Conservation (phyloP, 2,888 invertebrate genomes). For the Gari tellinella region DNA sequence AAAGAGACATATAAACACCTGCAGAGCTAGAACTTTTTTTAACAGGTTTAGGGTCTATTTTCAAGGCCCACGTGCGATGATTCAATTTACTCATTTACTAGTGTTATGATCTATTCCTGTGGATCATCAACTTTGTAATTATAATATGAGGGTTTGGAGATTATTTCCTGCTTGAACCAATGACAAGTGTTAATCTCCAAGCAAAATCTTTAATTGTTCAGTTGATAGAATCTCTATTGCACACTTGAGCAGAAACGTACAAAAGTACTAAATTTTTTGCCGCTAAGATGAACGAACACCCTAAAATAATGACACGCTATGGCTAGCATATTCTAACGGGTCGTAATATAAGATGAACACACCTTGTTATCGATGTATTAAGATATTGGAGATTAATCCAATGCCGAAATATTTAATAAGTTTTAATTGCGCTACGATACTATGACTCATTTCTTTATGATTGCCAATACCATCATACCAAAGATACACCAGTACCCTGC, state of each 20-base stretch:
- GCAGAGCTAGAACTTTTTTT: too few species aligned
- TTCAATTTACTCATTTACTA: too few species aligned
- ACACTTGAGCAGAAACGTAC: background rate
- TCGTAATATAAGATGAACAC: conserved; percentile 3
- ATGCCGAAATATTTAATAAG: conserved; percentile 11
- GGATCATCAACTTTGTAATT: too few species aligned
- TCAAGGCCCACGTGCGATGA: too few species aligned
- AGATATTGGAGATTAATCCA: conserved; percentile 9
- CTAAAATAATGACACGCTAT: too few species aligned
- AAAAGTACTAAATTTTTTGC: background rate
- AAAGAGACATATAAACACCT: too few species aligned
- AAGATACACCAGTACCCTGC: too few species aligned
- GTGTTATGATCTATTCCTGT: too few species aligned
- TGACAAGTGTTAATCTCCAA: conserved; percentile 33
- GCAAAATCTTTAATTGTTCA: conserved; percentile 39
- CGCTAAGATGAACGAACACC: background rate
- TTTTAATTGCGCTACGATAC: conserved; percentile 7
- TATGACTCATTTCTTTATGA: conserved; percentile 1
- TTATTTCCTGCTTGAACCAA: background rate
- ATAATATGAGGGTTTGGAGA: background rate
- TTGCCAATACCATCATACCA: too few species aligned
- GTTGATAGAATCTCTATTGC: conserved; percentile 17
- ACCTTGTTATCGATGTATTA: background rate
- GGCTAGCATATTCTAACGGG: background rate
- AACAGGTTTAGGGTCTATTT: too few species aligned